phyloP scores from a whole-genome alignment of 2,888 invertebrate genomes.

The Chouioia cunea region DNA sequence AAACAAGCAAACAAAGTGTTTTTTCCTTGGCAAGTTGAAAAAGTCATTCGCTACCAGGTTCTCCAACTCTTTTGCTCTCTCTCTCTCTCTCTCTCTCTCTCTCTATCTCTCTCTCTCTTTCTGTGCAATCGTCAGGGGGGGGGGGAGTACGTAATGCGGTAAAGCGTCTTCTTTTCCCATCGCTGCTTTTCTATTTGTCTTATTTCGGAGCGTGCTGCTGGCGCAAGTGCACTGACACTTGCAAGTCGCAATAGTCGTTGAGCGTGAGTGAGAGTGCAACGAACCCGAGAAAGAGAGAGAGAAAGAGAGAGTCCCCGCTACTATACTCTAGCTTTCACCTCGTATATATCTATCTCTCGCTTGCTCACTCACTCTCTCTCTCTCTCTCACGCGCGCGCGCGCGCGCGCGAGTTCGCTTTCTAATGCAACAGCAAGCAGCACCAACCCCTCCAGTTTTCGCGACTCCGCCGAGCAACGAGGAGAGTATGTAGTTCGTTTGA shows the following conservation, averaged over 20 bases:
- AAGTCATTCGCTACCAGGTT: too few species aligned
- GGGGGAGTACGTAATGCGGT: background rate
- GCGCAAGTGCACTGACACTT: conserved; percentile 56
- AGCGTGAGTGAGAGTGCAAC: conserved; percentile 62
- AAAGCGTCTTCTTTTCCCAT: background rate
- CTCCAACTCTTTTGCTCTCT: too few species aligned
- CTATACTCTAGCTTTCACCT: conserved; percentile 26
- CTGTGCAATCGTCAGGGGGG: background rate
- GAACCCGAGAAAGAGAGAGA: conserved; percentile 52
- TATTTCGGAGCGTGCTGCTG: conserved; percentile 49
- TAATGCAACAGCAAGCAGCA: conserved; percentile 1
- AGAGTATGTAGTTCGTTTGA: too few species aligned
- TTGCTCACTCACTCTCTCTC: conserved; percentile 1
- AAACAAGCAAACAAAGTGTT: too few species aligned
- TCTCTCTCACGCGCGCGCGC: background rate
- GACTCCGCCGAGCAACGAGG: too few species aligned
- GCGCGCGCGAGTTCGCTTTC: conserved; percentile 18
- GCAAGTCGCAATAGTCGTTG: conserved; percentile 60
- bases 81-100: conserved; percentile 19
- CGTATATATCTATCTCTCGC: conserved; percentile 3
- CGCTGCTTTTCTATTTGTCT: background rate
- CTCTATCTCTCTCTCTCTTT: conserved; percentile 9
- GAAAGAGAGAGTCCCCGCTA: conserved; percentile 29
- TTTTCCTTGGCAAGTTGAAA: too few species aligned
- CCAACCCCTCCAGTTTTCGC: too few species aligned